These are phyloP conservation scores for Bradypodion pumilum DNA, from an alignment of 2,797 vertebrate species.

Conservation along the genomic window DNA sequence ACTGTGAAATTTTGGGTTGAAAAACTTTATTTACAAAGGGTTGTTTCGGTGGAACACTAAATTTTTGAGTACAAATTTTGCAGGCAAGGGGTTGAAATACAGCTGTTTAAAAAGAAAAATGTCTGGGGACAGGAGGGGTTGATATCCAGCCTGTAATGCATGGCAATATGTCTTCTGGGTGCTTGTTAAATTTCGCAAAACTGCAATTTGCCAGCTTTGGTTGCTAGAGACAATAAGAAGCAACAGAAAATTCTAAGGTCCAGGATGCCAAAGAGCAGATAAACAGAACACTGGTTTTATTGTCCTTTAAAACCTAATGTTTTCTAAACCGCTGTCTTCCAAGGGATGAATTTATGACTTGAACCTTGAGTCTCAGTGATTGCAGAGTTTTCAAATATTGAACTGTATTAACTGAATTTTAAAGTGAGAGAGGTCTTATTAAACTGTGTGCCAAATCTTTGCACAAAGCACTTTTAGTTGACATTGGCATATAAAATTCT, in stretches of 20 bases:
- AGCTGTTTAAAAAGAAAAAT: neutral
- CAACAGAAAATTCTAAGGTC: neutral
- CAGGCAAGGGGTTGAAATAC: neutral
- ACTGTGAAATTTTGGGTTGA: constrained; percentile 17
- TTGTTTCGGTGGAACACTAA: neutral
- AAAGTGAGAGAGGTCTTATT: neutral
- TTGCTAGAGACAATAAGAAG: neutral
- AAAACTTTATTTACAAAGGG: constrained; percentile 31
- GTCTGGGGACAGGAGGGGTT: accelerated
- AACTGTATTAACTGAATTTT: constrained; percentile 10
- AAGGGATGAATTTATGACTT: constrained; percentile 19
- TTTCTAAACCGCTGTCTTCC: constrained; percentile 9
- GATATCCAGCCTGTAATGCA: neutral
- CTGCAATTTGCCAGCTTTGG: neutral
- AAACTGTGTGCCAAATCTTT: neutral
- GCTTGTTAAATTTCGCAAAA: neutral
- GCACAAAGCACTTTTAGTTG: neutral
- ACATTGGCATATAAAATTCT: neutral
- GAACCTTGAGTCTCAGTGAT: neutral
- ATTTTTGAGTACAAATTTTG: neutral
- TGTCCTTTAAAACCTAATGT: constrained; percentile 13
- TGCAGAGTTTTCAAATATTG: neutral
- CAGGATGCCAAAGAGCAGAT: constrained; percentile 9
- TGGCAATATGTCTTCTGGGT: neutral
- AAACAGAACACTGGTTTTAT: constrained; percentile 15